These are phyloP conservation scores for Anadara kagoshimensis DNA, from an alignment of 1,140 invertebrate genomes.

Conservation along the genomic window DNA sequence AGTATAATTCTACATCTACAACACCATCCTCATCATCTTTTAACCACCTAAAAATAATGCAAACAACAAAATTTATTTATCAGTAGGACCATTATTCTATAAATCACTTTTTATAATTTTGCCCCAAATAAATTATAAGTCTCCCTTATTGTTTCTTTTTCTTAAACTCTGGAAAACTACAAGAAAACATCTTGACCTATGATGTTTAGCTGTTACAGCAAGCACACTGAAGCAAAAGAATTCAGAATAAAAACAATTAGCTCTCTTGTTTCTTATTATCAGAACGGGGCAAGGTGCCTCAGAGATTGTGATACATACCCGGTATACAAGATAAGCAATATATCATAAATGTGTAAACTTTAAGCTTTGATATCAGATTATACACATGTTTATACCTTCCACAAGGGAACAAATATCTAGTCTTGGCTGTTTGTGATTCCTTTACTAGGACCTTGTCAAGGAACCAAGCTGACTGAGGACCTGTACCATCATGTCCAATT, in stretches of 20 bases:
- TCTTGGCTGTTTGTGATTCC: constrained; percentile 45
- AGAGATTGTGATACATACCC: too few species aligned
- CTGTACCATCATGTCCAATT: constrained; percentile 65
- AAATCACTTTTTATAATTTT: background rate
- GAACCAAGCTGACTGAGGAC: constrained; percentile 61
- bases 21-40: constrained; percentile 28
- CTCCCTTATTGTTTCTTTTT: background rate
- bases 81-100: too few species aligned
- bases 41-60: constrained; percentile 29
- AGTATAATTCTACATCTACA: constrained; percentile 33
- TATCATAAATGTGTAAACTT: background rate
- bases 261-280: too few species aligned
- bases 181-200: background rate
- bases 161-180: background rate
- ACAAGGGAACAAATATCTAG: constrained; percentile 57
- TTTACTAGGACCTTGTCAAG: constrained; percentile 64
- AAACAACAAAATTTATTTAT: too few species aligned
- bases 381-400: constrained; percentile 42
- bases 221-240: too few species aligned
- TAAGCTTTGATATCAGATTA: background rate
- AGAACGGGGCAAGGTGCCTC: too few species aligned
- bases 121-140: background rate
- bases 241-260: too few species aligned
- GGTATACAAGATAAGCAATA: too few species aligned
- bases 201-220: background rate